Evolutionary conservation across 2,797 vertebrate species (phyloP), one percentile per base, ranked within the genome.

Genomic region (Rhabdomys pumilio): DNA sequence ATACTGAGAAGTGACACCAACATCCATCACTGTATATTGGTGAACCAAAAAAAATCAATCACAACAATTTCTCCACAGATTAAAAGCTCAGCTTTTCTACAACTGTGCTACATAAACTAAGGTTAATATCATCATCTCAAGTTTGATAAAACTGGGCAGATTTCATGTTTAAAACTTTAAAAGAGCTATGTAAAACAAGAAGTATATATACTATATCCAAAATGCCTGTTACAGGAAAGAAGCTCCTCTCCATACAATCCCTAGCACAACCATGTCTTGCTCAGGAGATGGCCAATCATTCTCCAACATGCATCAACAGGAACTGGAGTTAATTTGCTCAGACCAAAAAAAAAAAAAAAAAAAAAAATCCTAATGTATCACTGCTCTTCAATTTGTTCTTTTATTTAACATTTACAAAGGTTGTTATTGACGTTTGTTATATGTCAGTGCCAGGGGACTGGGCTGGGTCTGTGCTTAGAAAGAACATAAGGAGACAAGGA

Each of bases 381-480:
- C 95, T 98, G 98, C 95, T 96, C 96, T 98, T 99, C 96, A 98
- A 96, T 98, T 98, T 98, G 97, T 95, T 96, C 98, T 98, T 98
- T 98, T 98, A 98, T 98, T 98, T 98, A 99, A 98, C 98, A 97
- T 98, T 98, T 97, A 97, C 97, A 96, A 98, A 91, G 93, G 98
- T 98, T 99, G 97, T 98, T 98, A 97, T 97, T 98, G 98, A 98
- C 97, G 94, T 98, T 98, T 98, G 96, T 97, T 98, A 94, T 97
- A 97, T 97, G 97, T 96, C 92, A 98, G 96, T 97, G 91, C 94
- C 97, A 98, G 85, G 96, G 94, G 76, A 98, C 85, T 84, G 94
- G 91, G 91, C 97, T 95, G 96, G 91, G 69, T 90, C 95, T 97
- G 15, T 93, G 95, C 93, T 96, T 96, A 95, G 93, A 97, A 97